Percentiles rank a stretch among this genome's conserved stretches.
phyloP scores from a whole-genome alignment of 2,113 vertebrate genomes.

The Loxodonta africana region DNA sequence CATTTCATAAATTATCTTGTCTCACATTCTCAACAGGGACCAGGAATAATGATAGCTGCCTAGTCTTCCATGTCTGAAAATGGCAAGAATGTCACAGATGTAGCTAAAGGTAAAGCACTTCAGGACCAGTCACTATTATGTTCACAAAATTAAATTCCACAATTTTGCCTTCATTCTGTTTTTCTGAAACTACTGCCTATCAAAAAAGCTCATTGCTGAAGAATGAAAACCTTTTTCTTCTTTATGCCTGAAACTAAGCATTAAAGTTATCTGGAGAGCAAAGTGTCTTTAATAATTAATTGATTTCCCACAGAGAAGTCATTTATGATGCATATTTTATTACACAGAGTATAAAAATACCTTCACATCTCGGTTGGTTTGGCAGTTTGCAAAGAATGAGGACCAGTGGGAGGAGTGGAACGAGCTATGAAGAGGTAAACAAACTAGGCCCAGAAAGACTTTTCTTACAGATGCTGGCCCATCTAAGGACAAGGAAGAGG shows the following conservation, averaged over 20 bases:
- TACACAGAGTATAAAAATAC: slow-evolving; percentile 90
- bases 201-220: slow-evolving; percentile 81
- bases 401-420: slow-evolving; percentile 82
- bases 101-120: slow-evolving; percentile 86
- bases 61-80: slow-evolving; percentile 85
- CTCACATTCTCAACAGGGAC: slow-evolving; percentile 88
- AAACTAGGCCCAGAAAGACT: slow-evolving; percentile 50
- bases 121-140: neutral
- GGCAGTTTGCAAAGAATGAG: slow-evolving; percentile 86
- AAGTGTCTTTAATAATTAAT: slow-evolving; percentile 87
- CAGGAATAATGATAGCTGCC: slow-evolving; percentile 82
- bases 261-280: slow-evolving; percentile 88
- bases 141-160: slow-evolving; percentile 83
- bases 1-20: slow-evolving; percentile 88
- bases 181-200: slow-evolving; percentile 78
- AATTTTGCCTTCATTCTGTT: slow-evolving; percentile 73
- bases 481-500: slow-evolving; percentile 67
- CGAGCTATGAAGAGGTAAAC: slow-evolving; percentile 54
- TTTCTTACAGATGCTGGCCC: slow-evolving; percentile 72
- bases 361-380: slow-evolving; percentile 83
- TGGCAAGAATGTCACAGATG: slow-evolving; percentile 77
- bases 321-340: slow-evolving; percentile 89
- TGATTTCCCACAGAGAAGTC: slow-evolving; percentile 85
- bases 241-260: slow-evolving; percentile 87
- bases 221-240: slow-evolving; percentile 77